Evolutionary conservation across 2,888 invertebrate genomes (phyloP), one percentile per base, ranked within the genome.

Genomic region (Cosmorhoe ocellata): DNA sequence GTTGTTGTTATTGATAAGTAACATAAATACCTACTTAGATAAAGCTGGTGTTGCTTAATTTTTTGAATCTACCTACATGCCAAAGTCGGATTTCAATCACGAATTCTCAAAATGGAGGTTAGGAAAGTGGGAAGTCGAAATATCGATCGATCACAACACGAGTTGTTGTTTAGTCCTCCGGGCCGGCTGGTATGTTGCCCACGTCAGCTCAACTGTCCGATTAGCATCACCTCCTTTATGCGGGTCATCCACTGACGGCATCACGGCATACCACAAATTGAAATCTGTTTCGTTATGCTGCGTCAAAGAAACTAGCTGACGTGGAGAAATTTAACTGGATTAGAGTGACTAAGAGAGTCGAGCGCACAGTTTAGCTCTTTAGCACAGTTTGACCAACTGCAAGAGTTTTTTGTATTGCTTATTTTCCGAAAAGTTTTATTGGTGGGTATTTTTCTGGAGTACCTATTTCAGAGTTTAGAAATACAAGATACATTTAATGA

Each of bases 171-270:
- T 67, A 61, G 68, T 67, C 63, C 66, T 64, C 60, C 50, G 65
- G 53, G 61, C 51, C 51, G 63, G 64, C 62, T 64, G 67, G 67
- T 58, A 56, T 59, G 58, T 65, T 63, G 67, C 76, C 73, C 76
- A 69, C 76, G 81, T 84, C 86, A 79, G 70, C 78, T 78, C 84
- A 83, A 79, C 89, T 90, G 89, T 88, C 89, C 83, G 88, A 87
- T 84, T 87, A 86, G 76, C 81, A 88, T 89, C 87, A 86, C 80
- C 81, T 81, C 76, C 72, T 78, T 79, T 80, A 77, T 82, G 72
- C 77, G 77, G 83, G 83, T 83, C 83, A 85, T 80, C 76, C 80
- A 73, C 75, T 79, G 75, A 74, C 76, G 76, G 79, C 75, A 76
- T 75, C 42, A 71, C 75, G 78, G 67, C 67, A 53, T 53, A 74